A percentile compares a stretch with the other conserved stretches of the same genome.
These are phyloP conservation scores for Gymnopithys bicolor DNA, from an alignment of 2,797 vertebrate species.

Conservation along the genomic window DNA sequence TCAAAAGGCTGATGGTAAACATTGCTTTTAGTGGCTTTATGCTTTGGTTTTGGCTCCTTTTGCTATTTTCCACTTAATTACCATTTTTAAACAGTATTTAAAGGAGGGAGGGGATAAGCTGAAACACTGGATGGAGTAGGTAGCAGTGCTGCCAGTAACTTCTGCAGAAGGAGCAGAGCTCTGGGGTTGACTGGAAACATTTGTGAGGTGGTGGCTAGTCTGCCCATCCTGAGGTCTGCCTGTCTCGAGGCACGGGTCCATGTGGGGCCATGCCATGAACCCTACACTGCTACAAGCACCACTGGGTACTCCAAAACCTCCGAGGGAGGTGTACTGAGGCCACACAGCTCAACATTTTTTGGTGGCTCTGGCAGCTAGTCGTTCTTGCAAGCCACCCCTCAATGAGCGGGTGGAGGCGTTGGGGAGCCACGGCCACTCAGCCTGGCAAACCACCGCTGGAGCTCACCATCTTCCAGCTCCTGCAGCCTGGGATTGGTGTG, in stretches of 20 bases:
- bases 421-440: not conserved
- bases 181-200: not conserved
- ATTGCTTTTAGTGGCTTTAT: not conserved
- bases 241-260: rapidly evolving
- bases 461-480: not conserved
- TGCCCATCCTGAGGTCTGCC: not conserved
- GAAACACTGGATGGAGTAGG: not conserved
- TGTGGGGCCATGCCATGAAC: rapidly evolving
- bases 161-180: not conserved
- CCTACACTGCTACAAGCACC: rapidly evolving
- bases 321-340: not conserved
- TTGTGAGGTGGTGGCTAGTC: not conserved
- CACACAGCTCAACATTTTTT: not conserved
- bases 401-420: not conserved
- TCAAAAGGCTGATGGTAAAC: not conserved
- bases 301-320: not conserved
- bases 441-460: not conserved
- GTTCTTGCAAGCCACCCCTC: not conserved
- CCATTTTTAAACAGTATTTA: not conserved
- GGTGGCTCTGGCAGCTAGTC: not conserved
- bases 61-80: not conserved
- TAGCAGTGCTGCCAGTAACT: not conserved
- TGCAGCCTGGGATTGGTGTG: rapidly evolving
- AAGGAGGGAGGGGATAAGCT: not conserved
- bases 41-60: not conserved